Evolutionary conservation across 2,888 invertebrate species (phyloP).

Genomic region (Drosophila imparisetae): DNA sequence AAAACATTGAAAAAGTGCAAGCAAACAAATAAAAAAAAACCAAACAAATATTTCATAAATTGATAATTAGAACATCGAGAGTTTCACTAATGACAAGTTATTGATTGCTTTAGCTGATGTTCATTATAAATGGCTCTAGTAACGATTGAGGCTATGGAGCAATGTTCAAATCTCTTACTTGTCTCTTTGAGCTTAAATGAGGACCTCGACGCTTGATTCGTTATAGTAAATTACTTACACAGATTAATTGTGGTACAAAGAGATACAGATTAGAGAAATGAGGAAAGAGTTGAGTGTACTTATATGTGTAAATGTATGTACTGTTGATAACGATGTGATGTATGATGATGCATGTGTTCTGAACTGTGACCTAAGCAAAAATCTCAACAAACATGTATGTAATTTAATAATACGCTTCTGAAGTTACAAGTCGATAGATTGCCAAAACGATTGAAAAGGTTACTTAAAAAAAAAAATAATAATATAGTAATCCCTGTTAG

Average conservation of each 20-base stretch:
- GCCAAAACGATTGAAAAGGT: not conserved
- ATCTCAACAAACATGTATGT: not conserved
- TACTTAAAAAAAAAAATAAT: not conserved
- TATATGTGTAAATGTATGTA: constrained; percentile 17
- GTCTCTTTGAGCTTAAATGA: constrained; percentile 66
- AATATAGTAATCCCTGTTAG: not conserved
- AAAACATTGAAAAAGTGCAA: constrained; percentile 49
- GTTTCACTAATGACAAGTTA: constrained; percentile 41
- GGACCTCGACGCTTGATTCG: constrained; percentile 77
- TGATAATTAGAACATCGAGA: constrained; percentile 24
- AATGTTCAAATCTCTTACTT: constrained; percentile 61
- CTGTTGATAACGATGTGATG: not conserved
- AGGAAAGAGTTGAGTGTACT: constrained; percentile 30
- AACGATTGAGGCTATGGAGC: constrained; percentile 16
- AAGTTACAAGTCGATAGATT: not conserved
- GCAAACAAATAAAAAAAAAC: not conserved
- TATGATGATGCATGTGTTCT: not conserved
- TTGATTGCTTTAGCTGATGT: constrained; percentile 47
- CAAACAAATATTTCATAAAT: constrained; percentile 1
- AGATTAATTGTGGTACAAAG: constrained; percentile 42
- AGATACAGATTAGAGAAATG: constrained; percentile 44
- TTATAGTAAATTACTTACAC: constrained; percentile 79
- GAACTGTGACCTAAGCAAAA: not conserved
- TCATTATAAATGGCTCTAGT: constrained; percentile 14
- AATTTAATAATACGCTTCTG: not conserved